Base-by-base conservation (phyloP, 2,888 invertebrate genomes). In the Dolomedes plantarius region DNA sequence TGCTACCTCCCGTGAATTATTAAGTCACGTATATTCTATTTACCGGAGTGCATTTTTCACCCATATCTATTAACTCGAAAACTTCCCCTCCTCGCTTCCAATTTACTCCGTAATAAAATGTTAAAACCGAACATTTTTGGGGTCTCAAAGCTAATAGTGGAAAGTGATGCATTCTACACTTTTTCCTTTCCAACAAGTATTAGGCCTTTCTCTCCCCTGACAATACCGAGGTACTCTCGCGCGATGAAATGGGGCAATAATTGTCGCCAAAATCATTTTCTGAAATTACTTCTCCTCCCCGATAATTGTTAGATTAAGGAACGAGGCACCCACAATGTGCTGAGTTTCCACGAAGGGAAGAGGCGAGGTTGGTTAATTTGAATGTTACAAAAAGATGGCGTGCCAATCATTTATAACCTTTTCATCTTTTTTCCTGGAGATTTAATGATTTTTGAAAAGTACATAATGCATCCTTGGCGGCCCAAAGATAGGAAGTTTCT, bases 251-350 rank as follows among this genome's bases (percentile, higher is more conserved):
- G 64, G 56, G 39, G 65, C 46, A 56, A 83, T 77, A 77, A 83
- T 77, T 76, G 83, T 77, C 65, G 39, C 36, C 13, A 76, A 83
- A 83, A 76, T 72, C 77, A 72, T 83, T 76, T 71, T 29, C 67
- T 36, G 65, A 76, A 83, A 77, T 83, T 77, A 65, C 76, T 50
- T 39, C 69, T 72, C 19, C 71, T 28, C 72, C 56, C 50, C 64
- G 36, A 75, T 82, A 83, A 83, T 77, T 83, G 83, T 36, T 36
- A 31, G 64, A 73, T 82, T 31, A 72, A 79, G 46, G 65, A 72
- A 65, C 56, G 6, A 36, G n/a, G 46, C 16, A 2, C 46, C 16
- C 46, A 9, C 16, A 46, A n/a, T n/a, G n/a, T n/a, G n/a, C n/a
- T 46, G n/a, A 16, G 46, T 16, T 46, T 11, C 46, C 46, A 46